Conservation (phyloP, 1,140 invertebrate species). For the Micrasema longulum region DNA sequence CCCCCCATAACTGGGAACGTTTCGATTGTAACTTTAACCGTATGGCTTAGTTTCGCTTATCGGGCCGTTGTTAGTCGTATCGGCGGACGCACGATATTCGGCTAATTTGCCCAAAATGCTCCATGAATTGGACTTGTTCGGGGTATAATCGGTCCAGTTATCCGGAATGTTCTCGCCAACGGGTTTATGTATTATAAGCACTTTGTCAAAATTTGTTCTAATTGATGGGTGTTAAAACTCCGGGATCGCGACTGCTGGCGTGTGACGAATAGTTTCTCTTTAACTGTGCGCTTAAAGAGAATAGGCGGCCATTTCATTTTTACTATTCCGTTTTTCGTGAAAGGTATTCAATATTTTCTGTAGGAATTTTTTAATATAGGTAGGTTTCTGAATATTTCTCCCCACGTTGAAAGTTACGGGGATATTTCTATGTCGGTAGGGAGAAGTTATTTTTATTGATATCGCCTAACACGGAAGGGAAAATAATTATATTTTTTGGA, state of each 20-base stretch:
- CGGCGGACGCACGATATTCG: constrained; percentile 32
- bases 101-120: constrained; percentile 34
- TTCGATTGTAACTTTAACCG: constrained; percentile 20
- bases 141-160: constrained; percentile 36
- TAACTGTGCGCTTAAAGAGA: too few species aligned
- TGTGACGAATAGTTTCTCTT: constrained; percentile 8
- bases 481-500: constrained; percentile 6
- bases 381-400: background rate
- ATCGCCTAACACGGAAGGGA: background rate
- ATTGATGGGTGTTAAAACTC: constrained; percentile 39
- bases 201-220: constrained; percentile 38
- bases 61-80: background rate
- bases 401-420: background rate
- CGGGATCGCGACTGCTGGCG: constrained; percentile 3
- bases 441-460: constrained; percentile 6
- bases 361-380: too few species aligned
- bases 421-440: constrained; percentile 1
- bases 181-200: constrained; percentile 33
- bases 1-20: background rate
- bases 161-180: constrained; percentile 34
- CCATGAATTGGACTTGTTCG: constrained; percentile 32
- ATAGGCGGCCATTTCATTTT: too few species aligned
- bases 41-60: constrained; percentile 33
- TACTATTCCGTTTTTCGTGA: too few species aligned
- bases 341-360: too few species aligned